phyloP scores from a whole-genome alignment of 2,113 vertebrate species.

The Crocuta crocuta region DNA sequence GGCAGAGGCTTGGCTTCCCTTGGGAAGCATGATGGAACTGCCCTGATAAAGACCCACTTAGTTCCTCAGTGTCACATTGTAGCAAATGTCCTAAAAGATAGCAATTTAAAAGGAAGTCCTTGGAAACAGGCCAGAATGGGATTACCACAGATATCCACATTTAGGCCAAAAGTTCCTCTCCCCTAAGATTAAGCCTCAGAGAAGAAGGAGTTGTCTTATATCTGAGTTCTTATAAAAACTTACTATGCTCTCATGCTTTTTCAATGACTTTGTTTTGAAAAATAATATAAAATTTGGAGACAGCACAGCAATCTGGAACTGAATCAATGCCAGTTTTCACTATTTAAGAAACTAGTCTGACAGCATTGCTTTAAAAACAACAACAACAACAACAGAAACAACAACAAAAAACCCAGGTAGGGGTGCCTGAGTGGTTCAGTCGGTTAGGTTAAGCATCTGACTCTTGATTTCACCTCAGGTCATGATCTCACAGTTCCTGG shows the following conservation, averaged over 20 bases:
- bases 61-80: not conserved
- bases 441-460: too few relatives aligned
- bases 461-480: too few relatives aligned
- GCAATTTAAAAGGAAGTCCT: not conserved
- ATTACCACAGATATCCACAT: not conserved
- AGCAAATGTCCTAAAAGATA: constrained; percentile 27
- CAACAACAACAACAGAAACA: too few relatives aligned
- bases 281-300: not conserved
- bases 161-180: not conserved
- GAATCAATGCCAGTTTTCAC: not conserved
- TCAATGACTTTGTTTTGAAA: not conserved
- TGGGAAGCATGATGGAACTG: not conserved
- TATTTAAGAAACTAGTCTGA: constrained; percentile 29
- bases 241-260: not conserved
- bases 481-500: too few relatives aligned
- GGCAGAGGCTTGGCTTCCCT: not conserved
- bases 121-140: not conserved
- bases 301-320: not conserved
- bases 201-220: not conserved
- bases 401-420: too few relatives aligned
- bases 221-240: not conserved
- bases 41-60: not conserved
- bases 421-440: too few relatives aligned
- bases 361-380: not conserved
- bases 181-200: not conserved